A percentile compares a stretch with the other conserved stretches of the same genome.
phyloP scores from a whole-genome alignment of 1,140 invertebrate genomes.

The Drosophila biarmipes region DNA sequence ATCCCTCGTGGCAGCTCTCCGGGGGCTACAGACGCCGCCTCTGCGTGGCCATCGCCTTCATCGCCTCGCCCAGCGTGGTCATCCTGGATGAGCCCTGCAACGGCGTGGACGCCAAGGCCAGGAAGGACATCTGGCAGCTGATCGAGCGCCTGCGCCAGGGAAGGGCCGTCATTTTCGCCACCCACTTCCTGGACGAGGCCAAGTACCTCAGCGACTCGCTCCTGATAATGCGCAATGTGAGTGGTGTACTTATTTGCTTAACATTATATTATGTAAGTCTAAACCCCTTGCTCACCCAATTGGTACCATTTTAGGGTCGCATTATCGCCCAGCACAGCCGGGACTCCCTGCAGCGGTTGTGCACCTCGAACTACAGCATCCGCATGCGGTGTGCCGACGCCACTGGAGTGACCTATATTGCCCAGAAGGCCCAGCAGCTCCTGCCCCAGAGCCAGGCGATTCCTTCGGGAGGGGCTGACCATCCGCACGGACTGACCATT shows the following conservation, averaged over 20 bases:
- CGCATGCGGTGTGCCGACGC: conserved; percentile 58
- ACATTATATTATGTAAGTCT: no score
- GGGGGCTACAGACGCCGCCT: conserved; percentile 87
- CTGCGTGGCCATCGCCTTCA: conserved; percentile 89
- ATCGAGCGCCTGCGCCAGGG: conserved; percentile 88
- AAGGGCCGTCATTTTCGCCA: conserved; percentile 89
- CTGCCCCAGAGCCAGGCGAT: conserved; percentile 43
- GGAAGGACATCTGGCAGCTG: conserved; percentile 90
- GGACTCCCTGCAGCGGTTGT: conserved; percentile 66
- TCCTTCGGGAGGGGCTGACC: conserved; percentile 7
- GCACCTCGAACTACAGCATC: conserved; percentile 69
- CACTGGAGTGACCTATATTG: conserved; percentile 20
- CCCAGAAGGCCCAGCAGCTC: conserved; percentile 39
- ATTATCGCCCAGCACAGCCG: conserved; percentile 80
- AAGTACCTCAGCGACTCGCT: conserved; percentile 88
- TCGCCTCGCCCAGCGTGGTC: conserved; percentile 88
- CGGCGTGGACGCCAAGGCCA: conserved; percentile 91
- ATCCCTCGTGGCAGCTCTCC: conserved; percentile 86
- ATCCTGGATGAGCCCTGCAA: conserved; percentile 94
- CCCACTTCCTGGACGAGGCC: conserved; percentile 89
- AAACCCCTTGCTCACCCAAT: background rate
- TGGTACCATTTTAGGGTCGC: conserved; percentile 55
- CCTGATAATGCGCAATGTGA: conserved; percentile 87
- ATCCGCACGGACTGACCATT: conserved; percentile 33
- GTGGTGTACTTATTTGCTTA: no score